A percentile compares a stretch with the other conserved stretches of the same genome.
Conservation (phyloP, 2,888 invertebrate genomes). For the Endotricha flammealis region DNA sequence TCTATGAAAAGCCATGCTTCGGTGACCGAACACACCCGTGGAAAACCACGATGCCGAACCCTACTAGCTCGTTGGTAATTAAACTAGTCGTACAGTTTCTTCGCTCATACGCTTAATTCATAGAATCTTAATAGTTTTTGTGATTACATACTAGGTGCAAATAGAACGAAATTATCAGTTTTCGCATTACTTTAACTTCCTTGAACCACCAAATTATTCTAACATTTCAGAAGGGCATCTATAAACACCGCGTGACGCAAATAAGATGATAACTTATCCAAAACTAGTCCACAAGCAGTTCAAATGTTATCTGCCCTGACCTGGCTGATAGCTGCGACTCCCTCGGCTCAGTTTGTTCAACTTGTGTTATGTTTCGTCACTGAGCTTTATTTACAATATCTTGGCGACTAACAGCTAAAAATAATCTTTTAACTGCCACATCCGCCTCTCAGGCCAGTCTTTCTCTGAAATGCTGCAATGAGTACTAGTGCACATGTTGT, state of each 20-base stretch:
- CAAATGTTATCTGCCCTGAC: slow-evolving; percentile 58
- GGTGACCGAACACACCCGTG: slow-evolving; percentile 48
- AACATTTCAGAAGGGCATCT: slow-evolving; percentile 18
- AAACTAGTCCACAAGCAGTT: slow-evolving; percentile 61
- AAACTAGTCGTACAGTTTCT: no score
- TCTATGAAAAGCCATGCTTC: slow-evolving; percentile 64
- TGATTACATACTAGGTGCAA: no score
- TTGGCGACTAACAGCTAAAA: slow-evolving; percentile 39
- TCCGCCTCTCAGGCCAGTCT: slow-evolving; percentile 35
- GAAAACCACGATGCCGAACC: slow-evolving; percentile 49
- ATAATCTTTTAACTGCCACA: slow-evolving; percentile 43
- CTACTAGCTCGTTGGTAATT: slow-evolving; percentile 20
- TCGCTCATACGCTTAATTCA: not conserved
- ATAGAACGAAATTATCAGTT: no score
- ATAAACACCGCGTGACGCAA: slow-evolving; percentile 59
- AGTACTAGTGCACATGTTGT: slow-evolving; percentile 29
- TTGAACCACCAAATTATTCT: slow-evolving; percentile 22
- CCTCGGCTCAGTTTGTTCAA: slow-evolving; percentile 65
- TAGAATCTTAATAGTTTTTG: no score
- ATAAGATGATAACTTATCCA: slow-evolving; percentile 61
- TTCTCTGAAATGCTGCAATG: slow-evolving; percentile 38
- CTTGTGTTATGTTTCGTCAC: slow-evolving; percentile 51
- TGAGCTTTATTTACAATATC: slow-evolving; percentile 53
- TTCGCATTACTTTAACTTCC: slow-evolving; percentile 38
- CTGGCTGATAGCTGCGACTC: slow-evolving; percentile 50